Percentiles rank a stretch among this genome's conserved stretches.
Conservation (phyloP, 2,113 vertebrate genomes). For the Phaethon lepturus region DNA sequence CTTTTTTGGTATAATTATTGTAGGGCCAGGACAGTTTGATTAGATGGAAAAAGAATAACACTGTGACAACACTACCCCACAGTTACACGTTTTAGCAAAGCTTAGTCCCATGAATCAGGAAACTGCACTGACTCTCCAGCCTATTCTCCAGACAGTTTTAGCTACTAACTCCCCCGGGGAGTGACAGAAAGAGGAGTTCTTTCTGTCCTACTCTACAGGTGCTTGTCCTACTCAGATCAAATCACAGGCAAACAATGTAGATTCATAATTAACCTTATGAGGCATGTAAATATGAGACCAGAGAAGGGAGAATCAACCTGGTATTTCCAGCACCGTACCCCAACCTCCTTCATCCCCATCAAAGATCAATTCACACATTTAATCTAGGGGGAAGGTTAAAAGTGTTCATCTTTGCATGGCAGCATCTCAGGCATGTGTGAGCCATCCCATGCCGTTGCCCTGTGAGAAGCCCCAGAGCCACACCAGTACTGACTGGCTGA, state of each 20-base stretch:
- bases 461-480: neutral
- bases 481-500: neutral
- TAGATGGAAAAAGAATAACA: neutral
- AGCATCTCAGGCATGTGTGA: neutral
- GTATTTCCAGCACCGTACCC: neutral
- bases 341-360: neutral
- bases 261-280: neutral
- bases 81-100: neutral
- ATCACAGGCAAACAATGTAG: neutral
- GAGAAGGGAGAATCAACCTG: neutral
- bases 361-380: neutral
- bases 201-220: neutral
- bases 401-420: neutral
- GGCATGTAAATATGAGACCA: neutral
- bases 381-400: neutral
- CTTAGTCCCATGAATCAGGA: neutral
- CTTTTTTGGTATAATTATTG: neutral
- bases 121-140: neutral
- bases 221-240: neutral
- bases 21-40: neutral
- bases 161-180: rapidly evolving
- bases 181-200: neutral
- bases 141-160: neutral
- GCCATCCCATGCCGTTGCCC: neutral
- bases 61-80: neutral